phyloP scores from a whole-genome alignment of 2,113 vertebrate species.

The Seriola aureovittata region DNA sequence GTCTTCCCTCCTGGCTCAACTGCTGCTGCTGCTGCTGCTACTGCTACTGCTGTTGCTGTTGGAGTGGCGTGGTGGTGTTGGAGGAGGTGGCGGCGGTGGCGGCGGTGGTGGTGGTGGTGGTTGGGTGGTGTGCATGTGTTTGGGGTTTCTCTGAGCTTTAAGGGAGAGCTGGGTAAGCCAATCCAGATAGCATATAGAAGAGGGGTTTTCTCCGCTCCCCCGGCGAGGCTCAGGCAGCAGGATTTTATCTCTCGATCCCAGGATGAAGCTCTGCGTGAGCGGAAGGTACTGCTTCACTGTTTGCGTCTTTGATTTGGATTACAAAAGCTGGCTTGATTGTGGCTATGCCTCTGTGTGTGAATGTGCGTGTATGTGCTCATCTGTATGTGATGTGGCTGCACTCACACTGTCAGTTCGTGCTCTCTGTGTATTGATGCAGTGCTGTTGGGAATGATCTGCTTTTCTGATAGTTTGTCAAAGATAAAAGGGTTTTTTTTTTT shows the following conservation, averaged over 20 bases:
- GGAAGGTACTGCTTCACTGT: conserved; percentile 75
- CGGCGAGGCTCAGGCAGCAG: conserved; percentile 54
- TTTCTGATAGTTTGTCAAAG: conserved; percentile 59
- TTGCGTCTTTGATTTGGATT: conserved; percentile 65
- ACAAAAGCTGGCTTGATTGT: conserved; percentile 49
- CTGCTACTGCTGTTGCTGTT: conserved; percentile 36
- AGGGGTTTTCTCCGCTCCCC: conserved; percentile 62
- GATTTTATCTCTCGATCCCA: conserved; percentile 64
- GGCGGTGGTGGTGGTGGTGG: conserved; percentile 11
- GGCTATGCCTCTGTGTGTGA: conserved; percentile 8
- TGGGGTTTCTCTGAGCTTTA: conserved; percentile 73
- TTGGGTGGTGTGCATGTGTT: conserved; percentile 54
- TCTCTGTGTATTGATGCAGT: conserved; percentile 54
- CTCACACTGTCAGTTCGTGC: conserved; percentile 49
- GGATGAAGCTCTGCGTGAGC: conserved; percentile 81
- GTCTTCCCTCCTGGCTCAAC: conserved; percentile 58
- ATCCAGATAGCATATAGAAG: conserved; percentile 60
- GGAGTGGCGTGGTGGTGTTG: conserved; percentile 46
- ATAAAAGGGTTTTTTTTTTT: conserved; percentile 27
- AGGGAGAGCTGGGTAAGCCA: conserved; percentile 71
- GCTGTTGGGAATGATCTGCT: conserved; percentile 39
- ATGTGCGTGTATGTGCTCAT: conserved; percentile 33
- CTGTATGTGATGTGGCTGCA: conserved; percentile 56
- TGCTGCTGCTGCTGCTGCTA: conserved; percentile 48
- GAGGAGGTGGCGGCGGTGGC: conserved; percentile 23